These are phyloP conservation scores for Muricea muricata DNA, from an alignment of 92 coral and sea anemone genomes.

Conservation along the genomic window DNA sequence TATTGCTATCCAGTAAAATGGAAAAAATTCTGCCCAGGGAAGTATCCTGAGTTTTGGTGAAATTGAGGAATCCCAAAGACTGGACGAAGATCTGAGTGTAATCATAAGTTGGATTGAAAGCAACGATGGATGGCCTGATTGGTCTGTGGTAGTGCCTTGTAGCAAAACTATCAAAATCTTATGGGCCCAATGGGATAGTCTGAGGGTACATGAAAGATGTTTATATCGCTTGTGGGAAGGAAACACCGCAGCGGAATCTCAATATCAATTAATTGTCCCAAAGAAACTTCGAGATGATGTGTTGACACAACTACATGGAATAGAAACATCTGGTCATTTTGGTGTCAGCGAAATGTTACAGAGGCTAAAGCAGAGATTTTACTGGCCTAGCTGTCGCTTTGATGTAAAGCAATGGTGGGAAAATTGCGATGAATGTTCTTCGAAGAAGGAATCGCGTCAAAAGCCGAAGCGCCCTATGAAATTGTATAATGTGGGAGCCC, in stretches of 20 bases:
- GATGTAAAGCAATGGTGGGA: constrained; percentile 17
- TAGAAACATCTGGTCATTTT: constrained; percentile 39
- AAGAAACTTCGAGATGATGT: constrained; percentile 18
- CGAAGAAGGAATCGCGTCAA: constrained; percentile 14
- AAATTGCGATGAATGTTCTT: constrained; percentile 19
- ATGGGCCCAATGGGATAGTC: constrained; percentile 35
- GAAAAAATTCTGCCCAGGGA: no score
- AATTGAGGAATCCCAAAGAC: background rate
- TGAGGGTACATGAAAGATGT: constrained; percentile 3
- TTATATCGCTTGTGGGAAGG: constrained; percentile 13
- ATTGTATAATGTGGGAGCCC: constrained; percentile 24
- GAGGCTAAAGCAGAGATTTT: constrained; percentile 29
- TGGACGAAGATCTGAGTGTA: background rate
- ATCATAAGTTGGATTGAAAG: background rate
- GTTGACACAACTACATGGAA: constrained; percentile 25
- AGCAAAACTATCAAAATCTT: background rate
- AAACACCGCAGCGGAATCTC: no score
- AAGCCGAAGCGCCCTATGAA: constrained; percentile 13
- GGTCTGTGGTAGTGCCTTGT: constrained; percentile 1
- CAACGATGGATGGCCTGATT: background rate
- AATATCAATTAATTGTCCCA: constrained; percentile 39
- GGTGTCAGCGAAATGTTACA: constrained; percentile 30
- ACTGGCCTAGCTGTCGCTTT: constrained; percentile 39
- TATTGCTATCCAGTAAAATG: no score
- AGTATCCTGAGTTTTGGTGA: background rate